Evolutionary conservation across 23 tunicate genomes (phyloP).

Genomic region (Ascidia mentula): DNA sequence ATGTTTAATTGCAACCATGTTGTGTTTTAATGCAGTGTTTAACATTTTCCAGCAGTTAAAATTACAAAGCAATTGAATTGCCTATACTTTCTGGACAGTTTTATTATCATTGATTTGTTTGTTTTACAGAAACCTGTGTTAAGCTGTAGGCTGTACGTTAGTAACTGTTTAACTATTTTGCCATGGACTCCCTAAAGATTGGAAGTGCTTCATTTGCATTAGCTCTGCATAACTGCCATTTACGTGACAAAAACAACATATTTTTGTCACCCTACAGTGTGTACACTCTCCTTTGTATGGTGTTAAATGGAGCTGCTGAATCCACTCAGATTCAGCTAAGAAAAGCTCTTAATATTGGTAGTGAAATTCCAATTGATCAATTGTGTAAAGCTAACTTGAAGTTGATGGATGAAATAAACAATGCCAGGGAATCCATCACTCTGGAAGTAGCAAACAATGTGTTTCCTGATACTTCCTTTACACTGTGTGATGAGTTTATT

Average conservation of each 20-base stretch:
- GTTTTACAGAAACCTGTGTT: too few species aligned
- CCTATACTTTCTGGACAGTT: too few species aligned
- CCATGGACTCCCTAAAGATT: background rate
- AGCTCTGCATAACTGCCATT: background rate
- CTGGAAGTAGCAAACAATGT: constrained; percentile 50
- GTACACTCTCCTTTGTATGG: constrained; percentile 36
- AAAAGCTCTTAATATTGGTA: constrained; percentile 12
- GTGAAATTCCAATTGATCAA: background rate
- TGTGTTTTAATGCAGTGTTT: too few species aligned
- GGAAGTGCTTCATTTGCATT: background rate
- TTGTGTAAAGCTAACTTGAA: constrained; percentile 5
- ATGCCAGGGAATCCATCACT: background rate
- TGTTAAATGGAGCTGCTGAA: constrained; percentile 40
- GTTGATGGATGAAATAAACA: background rate
- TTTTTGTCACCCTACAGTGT: constrained; percentile 65
- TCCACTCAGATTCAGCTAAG: constrained; percentile 22
- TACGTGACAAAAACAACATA: constrained; percentile 9
- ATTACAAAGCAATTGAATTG: too few species aligned
- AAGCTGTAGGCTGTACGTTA: too few species aligned
- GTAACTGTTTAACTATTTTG: too few species aligned
- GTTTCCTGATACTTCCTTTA: constrained; percentile 36
- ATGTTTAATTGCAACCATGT: too few species aligned
- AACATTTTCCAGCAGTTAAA: too few species aligned
- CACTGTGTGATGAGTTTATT: constrained; percentile 11
- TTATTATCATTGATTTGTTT: too few species aligned